Conservation (phyloP, 2,113 vertebrate species). For the Bettongia penicillata region DNA sequence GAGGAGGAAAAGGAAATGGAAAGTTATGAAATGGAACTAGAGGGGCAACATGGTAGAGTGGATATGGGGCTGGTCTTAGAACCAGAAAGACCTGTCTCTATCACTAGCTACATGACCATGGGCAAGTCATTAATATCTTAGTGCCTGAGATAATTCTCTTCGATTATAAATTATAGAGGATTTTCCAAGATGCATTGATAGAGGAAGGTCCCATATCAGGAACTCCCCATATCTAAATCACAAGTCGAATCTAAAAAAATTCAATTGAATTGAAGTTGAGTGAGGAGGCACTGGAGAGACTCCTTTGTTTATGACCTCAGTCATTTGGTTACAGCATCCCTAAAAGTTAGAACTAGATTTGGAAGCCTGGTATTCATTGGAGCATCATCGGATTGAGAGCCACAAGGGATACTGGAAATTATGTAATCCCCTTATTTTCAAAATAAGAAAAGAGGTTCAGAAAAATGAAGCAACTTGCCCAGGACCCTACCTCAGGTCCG, state of each 20-base stretch:
- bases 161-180: background rate
- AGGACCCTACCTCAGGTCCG: background rate
- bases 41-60: background rate
- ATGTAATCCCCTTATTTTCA: background rate
- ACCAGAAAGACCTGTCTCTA: background rate
- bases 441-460: background rate
- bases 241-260: background rate
- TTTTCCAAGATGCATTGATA: background rate
- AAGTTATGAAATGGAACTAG: background rate
- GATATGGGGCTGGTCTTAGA: background rate
- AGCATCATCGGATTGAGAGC: background rate
- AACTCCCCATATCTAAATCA: background rate
- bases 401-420: background rate
- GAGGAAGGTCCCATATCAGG: background rate
- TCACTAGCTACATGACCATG: background rate
- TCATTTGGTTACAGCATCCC: background rate
- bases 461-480: background rate
- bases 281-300: background rate
- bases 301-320: no score
- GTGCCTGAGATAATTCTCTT: background rate
- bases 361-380: background rate
- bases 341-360: background rate
- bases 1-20: background rate
- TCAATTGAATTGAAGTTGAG: background rate
- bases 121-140: background rate